phyloP scores from a whole-genome alignment of 2,888 invertebrate genomes.

The Chalcis sispes region DNA sequence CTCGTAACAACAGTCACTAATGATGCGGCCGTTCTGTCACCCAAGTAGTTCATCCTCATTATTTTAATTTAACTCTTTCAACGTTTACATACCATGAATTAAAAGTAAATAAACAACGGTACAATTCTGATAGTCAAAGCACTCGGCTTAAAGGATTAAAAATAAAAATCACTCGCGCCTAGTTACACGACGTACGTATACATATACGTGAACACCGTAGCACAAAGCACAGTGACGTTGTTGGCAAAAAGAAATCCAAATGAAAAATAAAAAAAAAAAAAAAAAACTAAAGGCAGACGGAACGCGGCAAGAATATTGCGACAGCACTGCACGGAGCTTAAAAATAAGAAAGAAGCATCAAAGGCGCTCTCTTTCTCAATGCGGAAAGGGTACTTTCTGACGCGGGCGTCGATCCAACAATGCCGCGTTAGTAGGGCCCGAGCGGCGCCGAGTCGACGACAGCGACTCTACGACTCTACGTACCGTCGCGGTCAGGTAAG shows the following conservation, averaged over 20 bases:
- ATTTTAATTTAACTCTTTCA: not conserved
- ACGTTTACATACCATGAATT: not conserved
- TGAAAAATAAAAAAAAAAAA: not conserved
- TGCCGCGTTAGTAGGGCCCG: constrained; percentile 69
- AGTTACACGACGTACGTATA: too few relatives aligned
- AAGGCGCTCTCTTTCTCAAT: constrained; percentile 36
- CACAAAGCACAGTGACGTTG: too few relatives aligned
- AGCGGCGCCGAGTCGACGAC: constrained; percentile 65
- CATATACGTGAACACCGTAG: too few relatives aligned
- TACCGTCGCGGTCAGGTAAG: constrained; percentile 67
- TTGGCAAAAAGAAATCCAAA: not conserved
- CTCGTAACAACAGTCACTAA: not conserved
- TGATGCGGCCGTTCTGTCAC: not conserved
- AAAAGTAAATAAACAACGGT: too few relatives aligned
- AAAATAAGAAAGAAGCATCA: not conserved
- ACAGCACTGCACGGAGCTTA: not conserved
- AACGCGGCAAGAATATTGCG: too few relatives aligned
- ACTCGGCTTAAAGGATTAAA: too few relatives aligned
- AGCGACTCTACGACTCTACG: constrained; percentile 70
- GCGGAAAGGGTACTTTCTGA: constrained; percentile 66
- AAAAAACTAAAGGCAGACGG: too few relatives aligned
- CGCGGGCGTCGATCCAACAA: constrained; percentile 74
- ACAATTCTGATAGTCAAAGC: too few relatives aligned
- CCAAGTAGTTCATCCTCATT: constrained; percentile 17
- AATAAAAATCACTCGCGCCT: too few relatives aligned